A percentile compares a stretch with the other conserved stretches of the same genome.
These are phyloP conservation scores for Sebastes iracundus DNA, from an alignment of 2,797 vertebrate genomes.

Conservation along the genomic window DNA sequence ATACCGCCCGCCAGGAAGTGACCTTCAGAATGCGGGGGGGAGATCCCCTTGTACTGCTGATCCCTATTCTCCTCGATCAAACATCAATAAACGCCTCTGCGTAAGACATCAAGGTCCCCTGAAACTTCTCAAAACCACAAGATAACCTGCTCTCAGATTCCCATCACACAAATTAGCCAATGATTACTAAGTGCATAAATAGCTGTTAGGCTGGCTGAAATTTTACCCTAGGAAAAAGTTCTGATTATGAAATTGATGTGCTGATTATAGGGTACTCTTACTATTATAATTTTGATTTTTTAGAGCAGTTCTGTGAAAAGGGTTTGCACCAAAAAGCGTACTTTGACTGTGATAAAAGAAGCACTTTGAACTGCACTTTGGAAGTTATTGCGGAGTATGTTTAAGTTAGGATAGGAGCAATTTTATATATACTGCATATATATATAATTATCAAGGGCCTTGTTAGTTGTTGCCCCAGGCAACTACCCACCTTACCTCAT, in stretches of 20 bases:
- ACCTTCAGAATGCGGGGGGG: no score
- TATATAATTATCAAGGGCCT: not conserved
- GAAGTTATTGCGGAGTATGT: not conserved
- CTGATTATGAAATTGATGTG: constrained; percentile 29
- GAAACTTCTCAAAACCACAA: not conserved
- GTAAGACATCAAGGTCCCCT: not conserved
- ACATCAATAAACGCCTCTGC: not conserved
- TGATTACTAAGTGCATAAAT: constrained; percentile 32
- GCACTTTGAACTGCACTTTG: not conserved
- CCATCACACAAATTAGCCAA: constrained; percentile 2
- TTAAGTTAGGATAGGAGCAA: not conserved
- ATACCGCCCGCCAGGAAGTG: no score
- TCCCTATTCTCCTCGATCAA: not conserved
- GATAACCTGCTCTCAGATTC: not conserved
- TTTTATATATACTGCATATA: not conserved
- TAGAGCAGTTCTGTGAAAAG: no score
- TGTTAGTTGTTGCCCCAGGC: not conserved
- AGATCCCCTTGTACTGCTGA: not conserved
- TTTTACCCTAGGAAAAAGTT: not conserved
- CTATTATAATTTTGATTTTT: not conserved
- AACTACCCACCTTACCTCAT: not conserved
- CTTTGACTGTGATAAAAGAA: not conserved
- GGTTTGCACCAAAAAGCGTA: no score
- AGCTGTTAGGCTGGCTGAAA: not conserved
- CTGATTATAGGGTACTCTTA: constrained; percentile 26